Base-by-base conservation (phyloP, 2,797 vertebrate species). In the Chaunax sp. region DNA sequence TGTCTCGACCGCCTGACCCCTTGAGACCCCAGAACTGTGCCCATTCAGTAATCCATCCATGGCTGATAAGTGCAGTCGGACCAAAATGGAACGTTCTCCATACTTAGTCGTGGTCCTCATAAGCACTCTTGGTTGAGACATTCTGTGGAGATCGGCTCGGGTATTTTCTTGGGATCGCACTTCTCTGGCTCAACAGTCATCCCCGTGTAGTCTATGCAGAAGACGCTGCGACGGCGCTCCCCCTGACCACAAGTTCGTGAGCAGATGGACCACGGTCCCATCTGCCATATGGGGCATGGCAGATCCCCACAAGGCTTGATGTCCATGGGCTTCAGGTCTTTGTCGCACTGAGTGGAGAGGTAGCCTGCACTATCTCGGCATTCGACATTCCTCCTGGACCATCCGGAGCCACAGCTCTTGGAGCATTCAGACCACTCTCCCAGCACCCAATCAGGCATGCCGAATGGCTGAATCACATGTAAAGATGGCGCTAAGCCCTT, bases 341-440 rank as follows among this genome's bases (percentile, higher is more conserved):
- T 89, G 81, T 95, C 89, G 0, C 97, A 99, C 37, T 88, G 50
- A 22, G 87, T 75, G 3, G 96, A 97, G 35, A 76, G 56, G 65
- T 95, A 94, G 22, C 95, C 96, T 0, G 89, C 90, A 3, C 69
- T 85, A 1, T 97, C 95, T 56, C 83, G 79, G 85, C 96, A 98
- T 25, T 98, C 96, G 53, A 99, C 94, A 0, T 87, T 95, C 72
- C 97, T 94, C 66, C 96, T 89, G 79, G 97, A 97, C 97, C 97
- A 98, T 54, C 97, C 96, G 0, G 95, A 94, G 35, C 96, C 96
- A 0, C 97, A 98, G 54, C 94, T 97, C 84, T 96, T 96, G 14
- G 97, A 98, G 78, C 97, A 98, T 81, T 93, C 93, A 0, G 97
- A 97, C 98, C 98, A 98, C 78, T 98, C 96, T 0, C 97, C 96